phyloP scores from a whole-genome alignment of 2,888 invertebrate genomes.

The Athalia circularis region DNA sequence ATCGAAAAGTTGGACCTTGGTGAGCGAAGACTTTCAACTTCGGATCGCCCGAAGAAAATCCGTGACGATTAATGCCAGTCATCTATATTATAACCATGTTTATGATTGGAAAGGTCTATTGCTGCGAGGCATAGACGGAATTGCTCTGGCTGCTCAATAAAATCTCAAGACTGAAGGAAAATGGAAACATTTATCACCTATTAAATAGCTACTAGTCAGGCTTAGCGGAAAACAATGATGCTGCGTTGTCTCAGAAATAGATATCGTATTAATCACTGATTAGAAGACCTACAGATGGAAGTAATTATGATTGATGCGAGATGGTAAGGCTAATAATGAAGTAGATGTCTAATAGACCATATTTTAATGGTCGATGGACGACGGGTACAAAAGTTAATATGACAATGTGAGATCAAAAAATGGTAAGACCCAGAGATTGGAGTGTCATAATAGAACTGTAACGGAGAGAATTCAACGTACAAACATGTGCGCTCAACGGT shows the following conservation, averaged over 20 bases:
- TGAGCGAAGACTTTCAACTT: slow-evolving; percentile 5
- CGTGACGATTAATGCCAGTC: not conserved
- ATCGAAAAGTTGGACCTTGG: not conserved
- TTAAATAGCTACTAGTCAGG: slow-evolving; percentile 30
- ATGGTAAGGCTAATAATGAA: slow-evolving; percentile 35
- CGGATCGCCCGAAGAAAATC: slow-evolving; percentile 19
- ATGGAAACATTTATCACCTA: slow-evolving; percentile 3
- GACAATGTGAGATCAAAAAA: slow-evolving; percentile 10
- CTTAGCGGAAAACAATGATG: slow-evolving; percentile 9
- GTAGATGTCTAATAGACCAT: slow-evolving; percentile 23
- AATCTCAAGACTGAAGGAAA: not conserved
- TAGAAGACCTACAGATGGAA: slow-evolving; percentile 34
- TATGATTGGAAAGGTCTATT: slow-evolving; percentile 35
- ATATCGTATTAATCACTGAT: slow-evolving; percentile 21
- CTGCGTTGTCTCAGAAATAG: slow-evolving; percentile 26
- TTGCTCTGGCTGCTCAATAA: not conserved
- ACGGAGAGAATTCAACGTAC: slow-evolving; percentile 18
- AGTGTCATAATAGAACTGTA: slow-evolving; percentile 10
- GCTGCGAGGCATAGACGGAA: not conserved
- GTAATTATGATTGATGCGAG: slow-evolving; percentile 17
- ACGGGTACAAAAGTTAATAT: slow-evolving; percentile 7
- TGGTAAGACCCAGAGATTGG: slow-evolving; percentile 5
- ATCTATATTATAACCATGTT: not conserved
- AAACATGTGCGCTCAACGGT: slow-evolving; percentile 15
- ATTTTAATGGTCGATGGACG: slow-evolving; percentile 14